A percentile compares a stretch with the other conserved stretches of the same genome.
phyloP scores from a whole-genome alignment of 2,113 vertebrate genomes.

The Rhabdomys dilectus region DNA sequence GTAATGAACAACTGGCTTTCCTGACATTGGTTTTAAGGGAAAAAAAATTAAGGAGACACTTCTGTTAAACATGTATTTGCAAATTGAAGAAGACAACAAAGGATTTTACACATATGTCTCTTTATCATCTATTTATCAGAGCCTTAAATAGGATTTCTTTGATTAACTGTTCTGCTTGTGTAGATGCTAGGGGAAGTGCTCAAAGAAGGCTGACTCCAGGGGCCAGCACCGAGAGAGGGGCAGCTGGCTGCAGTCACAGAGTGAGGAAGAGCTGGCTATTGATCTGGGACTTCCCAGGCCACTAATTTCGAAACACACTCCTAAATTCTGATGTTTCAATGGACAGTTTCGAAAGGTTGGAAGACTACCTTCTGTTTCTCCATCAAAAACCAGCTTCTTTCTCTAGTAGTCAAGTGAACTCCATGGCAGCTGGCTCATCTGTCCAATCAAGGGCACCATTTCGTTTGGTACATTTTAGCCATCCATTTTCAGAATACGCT shows the following conservation, averaged over 20 bases:
- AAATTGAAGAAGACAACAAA: slow-evolving; percentile 40
- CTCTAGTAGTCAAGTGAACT: background rate
- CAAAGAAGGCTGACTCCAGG: slow-evolving; percentile 3
- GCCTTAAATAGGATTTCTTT: slow-evolving; percentile 40
- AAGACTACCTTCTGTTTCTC: slow-evolving; percentile 22
- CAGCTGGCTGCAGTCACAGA: background rate
- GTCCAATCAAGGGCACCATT: slow-evolving; percentile 70
- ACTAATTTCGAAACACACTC: slow-evolving; percentile 74
- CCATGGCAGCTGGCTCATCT: slow-evolving; percentile 39
- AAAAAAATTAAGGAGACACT: slow-evolving; percentile 48
- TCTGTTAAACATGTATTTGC: slow-evolving; percentile 52
- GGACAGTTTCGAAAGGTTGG: slow-evolving; percentile 43
- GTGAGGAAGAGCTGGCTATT: slow-evolving; percentile 58
- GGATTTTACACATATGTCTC: background rate
- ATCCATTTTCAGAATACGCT: slow-evolving; percentile 65
- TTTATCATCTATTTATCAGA: background rate
- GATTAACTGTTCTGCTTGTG: slow-evolving; percentile 46
- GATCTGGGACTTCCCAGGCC: slow-evolving; percentile 67
- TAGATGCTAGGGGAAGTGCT: background rate
- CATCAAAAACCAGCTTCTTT: background rate
- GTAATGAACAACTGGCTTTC: slow-evolving; percentile 48
- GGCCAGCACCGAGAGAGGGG: background rate
- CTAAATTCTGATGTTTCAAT: slow-evolving; percentile 61
- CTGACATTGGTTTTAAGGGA: background rate
- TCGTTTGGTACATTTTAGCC: slow-evolving; percentile 60